Evolutionary conservation across 53 echinoderm and acorn worm genomes (phyloP).

Genomic region (Stichopus horrens): DNA sequence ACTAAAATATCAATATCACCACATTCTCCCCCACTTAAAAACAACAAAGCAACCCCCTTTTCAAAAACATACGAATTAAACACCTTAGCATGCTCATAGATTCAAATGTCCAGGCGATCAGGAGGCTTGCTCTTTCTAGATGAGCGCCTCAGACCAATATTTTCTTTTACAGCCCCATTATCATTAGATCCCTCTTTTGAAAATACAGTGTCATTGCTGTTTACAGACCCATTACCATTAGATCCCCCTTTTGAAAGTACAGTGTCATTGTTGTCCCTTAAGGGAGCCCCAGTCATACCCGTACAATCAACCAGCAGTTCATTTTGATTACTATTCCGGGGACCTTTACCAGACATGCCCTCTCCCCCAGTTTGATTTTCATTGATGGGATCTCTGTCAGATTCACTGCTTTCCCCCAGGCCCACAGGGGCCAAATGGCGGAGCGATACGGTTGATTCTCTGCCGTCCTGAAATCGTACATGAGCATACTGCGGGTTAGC

Average conservation of each 20-base stretch:
- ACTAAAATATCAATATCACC: too few relatives aligned
- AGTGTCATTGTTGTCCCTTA: too few relatives aligned
- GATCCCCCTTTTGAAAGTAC: too few relatives aligned
- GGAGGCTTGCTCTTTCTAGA: slow-evolving; percentile 11
- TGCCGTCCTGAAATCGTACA: slow-evolving; percentile 41
- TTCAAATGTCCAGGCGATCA: not conserved
- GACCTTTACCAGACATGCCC: not conserved
- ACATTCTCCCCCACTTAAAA: too few relatives aligned
- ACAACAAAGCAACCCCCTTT: too few relatives aligned
- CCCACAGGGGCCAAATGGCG: slow-evolving; percentile 46
- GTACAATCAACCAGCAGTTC: not conserved
- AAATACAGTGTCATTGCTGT: too few relatives aligned
- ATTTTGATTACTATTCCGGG: not conserved
- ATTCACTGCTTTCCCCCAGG: not conserved
- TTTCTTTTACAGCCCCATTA: too few relatives aligned
- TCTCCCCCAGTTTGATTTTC: not conserved
- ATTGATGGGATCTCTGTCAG: not conserved
- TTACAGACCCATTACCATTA: too few relatives aligned
- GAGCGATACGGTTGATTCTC: slow-evolving; percentile 45
- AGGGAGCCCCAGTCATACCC: not conserved
- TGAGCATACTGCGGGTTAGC: slow-evolving; percentile 49
- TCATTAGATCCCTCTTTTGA: too few relatives aligned
- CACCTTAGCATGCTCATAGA: not conserved
- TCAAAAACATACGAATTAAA: too few relatives aligned
- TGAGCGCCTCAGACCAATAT: too few relatives aligned